A percentile compares a stretch with the other conserved stretches of the same genome.
Conservation (phyloP, 1,140 invertebrate genomes). For the Gonioctena quinquepunctata region DNA sequence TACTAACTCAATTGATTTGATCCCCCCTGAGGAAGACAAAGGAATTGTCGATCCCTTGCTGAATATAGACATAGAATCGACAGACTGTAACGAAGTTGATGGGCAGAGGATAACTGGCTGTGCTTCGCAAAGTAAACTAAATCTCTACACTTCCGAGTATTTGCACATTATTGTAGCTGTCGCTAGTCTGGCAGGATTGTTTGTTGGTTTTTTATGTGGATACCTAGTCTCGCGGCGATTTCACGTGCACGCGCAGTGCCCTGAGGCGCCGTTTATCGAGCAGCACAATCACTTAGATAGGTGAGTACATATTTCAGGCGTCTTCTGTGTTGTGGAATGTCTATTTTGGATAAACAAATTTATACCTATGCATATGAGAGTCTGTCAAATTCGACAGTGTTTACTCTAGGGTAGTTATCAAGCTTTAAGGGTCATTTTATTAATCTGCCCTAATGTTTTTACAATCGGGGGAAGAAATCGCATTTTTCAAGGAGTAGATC, state of each 20-base stretch:
- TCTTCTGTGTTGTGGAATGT: too few relatives aligned
- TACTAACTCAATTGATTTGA: slow-evolving; percentile 20
- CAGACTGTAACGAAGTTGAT: slow-evolving; percentile 28
- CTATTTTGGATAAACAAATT: too few relatives aligned
- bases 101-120: slow-evolving; percentile 16
- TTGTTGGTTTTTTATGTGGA: slow-evolving; percentile 81
- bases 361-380: too few relatives aligned
- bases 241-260: slow-evolving; percentile 70
- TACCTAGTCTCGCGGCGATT: slow-evolving; percentile 81
- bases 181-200: slow-evolving; percentile 76
- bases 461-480: too few relatives aligned
- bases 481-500: too few relatives aligned
- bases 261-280: slow-evolving; percentile 73
- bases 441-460: too few relatives aligned
- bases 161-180: slow-evolving; percentile 58
- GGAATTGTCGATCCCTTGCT: slow-evolving; percentile 24
- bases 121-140: slow-evolving; percentile 9
- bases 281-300: slow-evolving; percentile 66
- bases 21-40: slow-evolving; percentile 26
- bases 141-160: slow-evolving; percentile 11
- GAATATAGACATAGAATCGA: slow-evolving; percentile 8
- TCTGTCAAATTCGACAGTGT: too few relatives aligned
- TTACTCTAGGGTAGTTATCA: too few relatives aligned
- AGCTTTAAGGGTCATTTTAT: too few relatives aligned
- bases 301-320: slow-evolving; percentile 42